Base-by-base conservation (phyloP, 1,140 invertebrate species). In the Metopolophium dirhodum region DNA sequence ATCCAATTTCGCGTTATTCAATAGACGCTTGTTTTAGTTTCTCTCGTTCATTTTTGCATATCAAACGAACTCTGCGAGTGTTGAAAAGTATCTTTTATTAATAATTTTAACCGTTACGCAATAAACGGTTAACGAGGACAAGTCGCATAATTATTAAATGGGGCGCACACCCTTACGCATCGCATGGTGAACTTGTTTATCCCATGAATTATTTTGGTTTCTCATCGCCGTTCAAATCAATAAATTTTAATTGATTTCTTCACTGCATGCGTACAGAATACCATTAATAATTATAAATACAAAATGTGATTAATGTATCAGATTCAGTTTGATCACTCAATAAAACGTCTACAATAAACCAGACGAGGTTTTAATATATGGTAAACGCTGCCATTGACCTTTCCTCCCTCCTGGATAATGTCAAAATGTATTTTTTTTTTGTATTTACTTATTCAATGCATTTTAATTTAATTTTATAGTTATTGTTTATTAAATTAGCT, bases 31-130 rank as follows among this genome's bases (percentile, higher is more conserved):
- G 86, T 87, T 87, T 87, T 87, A 87, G 86, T 87, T 35, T 35
- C 47, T 51, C 45, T 87, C 18, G 86, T 51, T 30, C 45, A 51
- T 87, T 87, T 87, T 87, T 49, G 86, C 86, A 87, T 87, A 89
- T 89, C 87, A 89, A 89, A 89, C 49, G 51, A 89, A 37, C 49
- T n/a, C 9, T 37, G 6, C 14, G 54, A 89, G 22, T 35, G 51
- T 89, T 41, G 9, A 89, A 89, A 89, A 89, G n/a, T 89, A 37
- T 89, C n/a, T 23, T 89, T 57, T 57, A 57, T 51, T 89, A 41
- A 54, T 89, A 89, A 89, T 89, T 89, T 57, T 11, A 89, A 89
- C 20, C 51, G 51, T 89, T 37, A 26, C 49, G 8, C n/a, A 37
- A 22, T 23, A 57, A n/a, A 87, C 85, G 47, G 26, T 87, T 87